Evolutionary conservation across 2,113 vertebrate species (phyloP).

Genomic region (Ciconia boyciana): DNA sequence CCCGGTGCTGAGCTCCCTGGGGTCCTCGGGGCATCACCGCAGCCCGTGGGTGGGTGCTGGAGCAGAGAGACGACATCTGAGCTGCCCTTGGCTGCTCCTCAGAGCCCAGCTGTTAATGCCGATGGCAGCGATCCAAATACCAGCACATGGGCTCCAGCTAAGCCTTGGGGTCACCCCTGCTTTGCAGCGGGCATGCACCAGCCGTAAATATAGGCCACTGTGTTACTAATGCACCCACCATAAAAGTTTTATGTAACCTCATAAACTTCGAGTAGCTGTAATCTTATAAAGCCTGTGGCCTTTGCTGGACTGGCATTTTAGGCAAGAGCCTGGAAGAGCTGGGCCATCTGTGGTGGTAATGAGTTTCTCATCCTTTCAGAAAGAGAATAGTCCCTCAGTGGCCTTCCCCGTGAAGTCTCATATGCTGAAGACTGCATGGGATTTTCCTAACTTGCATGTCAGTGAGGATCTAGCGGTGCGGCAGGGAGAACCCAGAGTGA

Average conservation of each 20-base stretch:
- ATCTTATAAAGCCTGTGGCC: not conserved
- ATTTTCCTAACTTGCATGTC: slow-evolving; percentile 4
- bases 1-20: not conserved
- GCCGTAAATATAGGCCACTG: not conserved
- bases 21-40: not conserved
- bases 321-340: not conserved
- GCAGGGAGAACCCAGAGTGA: not conserved
- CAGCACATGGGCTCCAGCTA: not conserved
- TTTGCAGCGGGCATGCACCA: not conserved
- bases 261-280: not conserved
- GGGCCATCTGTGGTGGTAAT: slow-evolving; percentile 21
- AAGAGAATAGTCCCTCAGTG: slow-evolving; percentile 31
- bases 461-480: not conserved
- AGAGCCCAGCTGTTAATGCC: not conserved
- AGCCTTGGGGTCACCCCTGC: not conserved
- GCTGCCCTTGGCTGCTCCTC: not conserved
- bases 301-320: not conserved
- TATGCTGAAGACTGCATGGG: not conserved
- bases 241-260: not conserved
- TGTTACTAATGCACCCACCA: not conserved
- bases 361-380: slow-evolving; percentile 41
- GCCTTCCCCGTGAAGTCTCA: not conserved
- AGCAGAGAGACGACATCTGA: not conserved
- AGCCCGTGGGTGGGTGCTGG: not conserved
- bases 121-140: not conserved